phyloP scores from a whole-genome alignment of 1,140 invertebrate genomes.

The Gonatopus flavifemur region DNA sequence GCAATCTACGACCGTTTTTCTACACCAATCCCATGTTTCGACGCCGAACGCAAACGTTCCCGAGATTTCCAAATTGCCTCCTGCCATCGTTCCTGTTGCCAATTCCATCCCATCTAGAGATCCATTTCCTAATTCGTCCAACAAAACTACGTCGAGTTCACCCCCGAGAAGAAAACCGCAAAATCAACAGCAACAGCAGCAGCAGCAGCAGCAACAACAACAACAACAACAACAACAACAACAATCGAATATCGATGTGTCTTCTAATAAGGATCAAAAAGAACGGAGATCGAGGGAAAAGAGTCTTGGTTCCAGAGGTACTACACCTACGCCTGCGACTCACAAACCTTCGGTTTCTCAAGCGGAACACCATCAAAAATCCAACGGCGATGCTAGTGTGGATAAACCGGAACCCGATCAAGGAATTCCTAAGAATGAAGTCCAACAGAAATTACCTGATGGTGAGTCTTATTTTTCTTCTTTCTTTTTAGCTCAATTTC shows the following conservation, averaged over 20 bases:
- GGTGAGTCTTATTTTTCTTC: no score
- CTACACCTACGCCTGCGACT: constrained; percentile 25
- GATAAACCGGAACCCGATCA: constrained; percentile 33
- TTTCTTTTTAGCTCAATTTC: no score
- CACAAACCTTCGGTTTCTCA: constrained; percentile 31
- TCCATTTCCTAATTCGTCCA: constrained; percentile 29
- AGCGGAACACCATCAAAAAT: constrained; percentile 31
- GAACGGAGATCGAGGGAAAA: constrained; percentile 40
- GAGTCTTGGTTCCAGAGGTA: constrained; percentile 25
- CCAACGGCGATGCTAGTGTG: constrained; percentile 37
- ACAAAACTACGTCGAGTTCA: constrained; percentile 36
- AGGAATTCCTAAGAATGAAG: constrained; percentile 25
- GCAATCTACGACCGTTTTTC: background rate
- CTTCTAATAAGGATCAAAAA: constrained; percentile 35
- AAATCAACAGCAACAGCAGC: constrained; percentile 2
- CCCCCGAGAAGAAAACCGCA: constrained; percentile 46
- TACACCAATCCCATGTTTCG: constrained; percentile 11
- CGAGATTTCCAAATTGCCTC: constrained; percentile 28
- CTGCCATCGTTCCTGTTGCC: constrained; percentile 24
- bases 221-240: background rate
- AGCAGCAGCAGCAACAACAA: constrained; percentile 7
- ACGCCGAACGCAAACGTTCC: constrained; percentile 24
- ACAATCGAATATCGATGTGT: constrained; percentile 6
- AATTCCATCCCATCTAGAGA: constrained; percentile 33
- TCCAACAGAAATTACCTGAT: constrained; percentile 35